phyloP scores from a whole-genome alignment of 2,888 invertebrate species.

The Cryptocheilus praepositus region DNA sequence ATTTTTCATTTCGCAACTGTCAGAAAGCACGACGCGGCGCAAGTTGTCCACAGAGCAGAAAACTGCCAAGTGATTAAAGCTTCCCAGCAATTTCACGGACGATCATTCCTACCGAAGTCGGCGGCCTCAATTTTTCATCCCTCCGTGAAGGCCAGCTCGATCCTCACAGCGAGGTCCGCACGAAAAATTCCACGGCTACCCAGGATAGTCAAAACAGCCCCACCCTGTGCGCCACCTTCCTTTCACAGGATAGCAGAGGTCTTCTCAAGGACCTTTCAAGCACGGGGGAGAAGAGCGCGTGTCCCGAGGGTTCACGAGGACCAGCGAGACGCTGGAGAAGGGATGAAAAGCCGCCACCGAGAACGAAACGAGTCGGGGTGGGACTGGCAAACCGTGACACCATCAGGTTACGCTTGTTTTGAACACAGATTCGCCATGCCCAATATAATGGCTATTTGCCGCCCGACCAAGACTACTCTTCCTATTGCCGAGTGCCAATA shows the following conservation, averaged over 20 bases:
- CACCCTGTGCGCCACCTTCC: conserved; percentile 52
- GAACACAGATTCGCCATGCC: conserved; percentile 69
- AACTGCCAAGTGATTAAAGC: neutral
- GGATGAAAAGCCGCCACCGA: conserved; percentile 2
- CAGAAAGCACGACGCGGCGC: no score
- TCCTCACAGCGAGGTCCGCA: neutral
- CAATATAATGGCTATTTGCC: conserved; percentile 70
- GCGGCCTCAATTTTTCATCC: conserved; percentile 44
- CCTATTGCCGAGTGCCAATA: conserved; percentile 61
- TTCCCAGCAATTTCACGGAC: conserved; percentile 41
- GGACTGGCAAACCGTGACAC: conserved; percentile 55
- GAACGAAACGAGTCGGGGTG: conserved; percentile 14
- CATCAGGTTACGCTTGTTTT: conserved; percentile 68
- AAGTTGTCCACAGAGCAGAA: no score
- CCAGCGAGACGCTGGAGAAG: neutral
- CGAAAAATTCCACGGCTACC: conserved; percentile 30
- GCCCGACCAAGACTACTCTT: conserved; percentile 33
- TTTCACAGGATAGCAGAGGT: conserved; percentile 24
- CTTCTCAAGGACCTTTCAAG: neutral
- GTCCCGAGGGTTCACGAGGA: neutral
- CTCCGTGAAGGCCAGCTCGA: conserved; percentile 16
- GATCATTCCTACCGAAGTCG: conserved; percentile 2
- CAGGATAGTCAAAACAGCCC: conserved; percentile 66
- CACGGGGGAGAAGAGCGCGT: conserved; percentile 2
- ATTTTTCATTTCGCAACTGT: no score